Conservation (phyloP, 1,140 invertebrate species). For the Drepana arcuata region DNA sequence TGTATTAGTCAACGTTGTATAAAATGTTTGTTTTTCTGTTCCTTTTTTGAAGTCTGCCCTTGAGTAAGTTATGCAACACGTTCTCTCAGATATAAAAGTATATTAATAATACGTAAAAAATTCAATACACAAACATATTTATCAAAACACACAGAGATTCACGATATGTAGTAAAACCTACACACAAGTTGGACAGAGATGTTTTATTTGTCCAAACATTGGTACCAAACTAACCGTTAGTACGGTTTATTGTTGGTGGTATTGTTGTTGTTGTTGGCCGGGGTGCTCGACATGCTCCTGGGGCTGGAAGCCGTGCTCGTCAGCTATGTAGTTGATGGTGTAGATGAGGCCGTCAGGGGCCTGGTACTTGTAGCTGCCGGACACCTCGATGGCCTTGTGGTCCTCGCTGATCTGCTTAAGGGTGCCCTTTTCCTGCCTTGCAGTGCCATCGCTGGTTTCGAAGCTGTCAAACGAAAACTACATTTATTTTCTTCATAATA, state of each 20-base stretch:
- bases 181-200: constrained; percentile 6
- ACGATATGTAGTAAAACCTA: constrained; percentile 32
- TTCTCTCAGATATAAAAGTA: constrained; percentile 8
- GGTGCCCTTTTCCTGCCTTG: constrained; percentile 51
- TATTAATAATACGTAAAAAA: constrained; percentile 20
- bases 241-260: constrained; percentile 7
- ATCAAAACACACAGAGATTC: constrained; percentile 6
- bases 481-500: no score
- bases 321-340: constrained; percentile 73
- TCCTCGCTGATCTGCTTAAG: constrained; percentile 51
- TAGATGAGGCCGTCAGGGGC: constrained; percentile 72
- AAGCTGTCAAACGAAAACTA: constrained; percentile 29
- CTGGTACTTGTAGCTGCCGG: constrained; percentile 73
- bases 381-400: constrained; percentile 44
- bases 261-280: constrained; percentile 19
- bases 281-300: constrained; percentile 54
- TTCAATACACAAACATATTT: constrained; percentile 23
- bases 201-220: constrained; percentile 7
- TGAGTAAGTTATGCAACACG: neutral
- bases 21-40: neutral
- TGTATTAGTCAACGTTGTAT: no score
- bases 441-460: constrained; percentile 55
- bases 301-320: constrained; percentile 71
- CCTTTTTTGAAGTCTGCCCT: neutral
- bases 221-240: constrained; percentile 5